Conservation (phyloP, 2,888 invertebrate genomes). For the Cecidostiba fungosa region DNA sequence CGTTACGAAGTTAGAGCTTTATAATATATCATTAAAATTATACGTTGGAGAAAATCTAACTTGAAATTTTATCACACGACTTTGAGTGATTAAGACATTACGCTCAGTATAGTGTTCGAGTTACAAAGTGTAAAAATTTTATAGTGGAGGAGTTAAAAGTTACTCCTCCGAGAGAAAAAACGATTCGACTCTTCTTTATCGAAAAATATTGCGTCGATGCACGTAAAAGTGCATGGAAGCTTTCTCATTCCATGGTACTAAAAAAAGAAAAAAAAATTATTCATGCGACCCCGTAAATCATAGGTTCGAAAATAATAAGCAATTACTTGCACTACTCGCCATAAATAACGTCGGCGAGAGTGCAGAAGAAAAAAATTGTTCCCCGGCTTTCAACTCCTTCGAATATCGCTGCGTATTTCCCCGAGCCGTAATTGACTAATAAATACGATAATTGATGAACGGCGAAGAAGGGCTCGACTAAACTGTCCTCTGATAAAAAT, state of each 20-base stretch:
- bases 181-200: too few species aligned
- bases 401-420: slow-evolving; percentile 1
- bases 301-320: background rate
- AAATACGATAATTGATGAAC: slow-evolving; percentile 43
- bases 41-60: too few species aligned
- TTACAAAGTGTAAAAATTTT: too few species aligned
- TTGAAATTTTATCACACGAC: too few species aligned
- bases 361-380: background rate
- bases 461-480: background rate
- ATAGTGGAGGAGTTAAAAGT: too few species aligned
- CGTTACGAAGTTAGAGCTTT: background rate
- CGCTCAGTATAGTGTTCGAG: too few species aligned
- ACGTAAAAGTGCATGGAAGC: background rate
- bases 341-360: background rate
- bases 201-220: background rate
- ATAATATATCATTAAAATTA: background rate
- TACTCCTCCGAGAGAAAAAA: too few species aligned
- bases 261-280: background rate
- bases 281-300: background rate
- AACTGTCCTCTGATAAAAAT: slow-evolving; percentile 30
- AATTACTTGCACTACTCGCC: background rate
- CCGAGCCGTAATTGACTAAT: slow-evolving; percentile 31
- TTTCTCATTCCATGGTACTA: background rate
- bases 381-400: slow-evolving; percentile 10
- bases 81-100: too few species aligned